phyloP scores from a whole-genome alignment of 2,113 vertebrate genomes.

The Phaethornis superciliosus region DNA sequence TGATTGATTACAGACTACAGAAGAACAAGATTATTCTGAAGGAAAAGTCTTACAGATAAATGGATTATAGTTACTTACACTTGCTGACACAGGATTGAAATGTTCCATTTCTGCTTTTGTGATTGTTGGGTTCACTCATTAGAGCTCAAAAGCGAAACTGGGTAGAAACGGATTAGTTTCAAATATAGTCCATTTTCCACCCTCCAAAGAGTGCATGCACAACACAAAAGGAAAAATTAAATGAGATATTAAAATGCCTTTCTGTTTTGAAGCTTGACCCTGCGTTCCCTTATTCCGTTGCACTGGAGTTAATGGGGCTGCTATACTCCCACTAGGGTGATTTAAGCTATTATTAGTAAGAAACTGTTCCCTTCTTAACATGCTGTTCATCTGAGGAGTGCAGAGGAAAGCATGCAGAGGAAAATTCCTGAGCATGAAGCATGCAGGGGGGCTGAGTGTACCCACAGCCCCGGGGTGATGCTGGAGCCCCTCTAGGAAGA shows the following conservation, averaged over 20 bases:
- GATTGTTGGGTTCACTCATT: background rate
- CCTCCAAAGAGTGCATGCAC: background rate
- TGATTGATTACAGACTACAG: constrained; percentile 18
- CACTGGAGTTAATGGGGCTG: background rate
- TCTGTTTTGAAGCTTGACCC: background rate
- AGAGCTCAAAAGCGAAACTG: background rate
- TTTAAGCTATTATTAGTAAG: constrained; percentile 16
- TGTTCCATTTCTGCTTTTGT: constrained; percentile 15
- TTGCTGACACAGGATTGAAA: constrained; percentile 33
- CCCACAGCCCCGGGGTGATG: rapidly evolving
- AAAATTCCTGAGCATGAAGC: rapidly evolving
- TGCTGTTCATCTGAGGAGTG: background rate
- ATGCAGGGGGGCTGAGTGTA: rapidly evolving
- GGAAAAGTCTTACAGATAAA: constrained; percentile 49
- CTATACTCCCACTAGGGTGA: background rate
- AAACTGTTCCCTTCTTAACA: background rate
- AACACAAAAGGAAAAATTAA: background rate
- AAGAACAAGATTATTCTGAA: constrained; percentile 26
- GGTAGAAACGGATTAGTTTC: background rate
- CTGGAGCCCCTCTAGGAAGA: rapidly evolving
- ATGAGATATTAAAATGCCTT: background rate
- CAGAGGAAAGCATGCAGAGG: background rate
- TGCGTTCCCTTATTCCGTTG: background rate
- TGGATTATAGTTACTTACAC: constrained; percentile 24
- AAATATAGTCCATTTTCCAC: background rate